Base-by-base conservation (phyloP, 2,888 invertebrate genomes). In the Athalia circularis region DNA sequence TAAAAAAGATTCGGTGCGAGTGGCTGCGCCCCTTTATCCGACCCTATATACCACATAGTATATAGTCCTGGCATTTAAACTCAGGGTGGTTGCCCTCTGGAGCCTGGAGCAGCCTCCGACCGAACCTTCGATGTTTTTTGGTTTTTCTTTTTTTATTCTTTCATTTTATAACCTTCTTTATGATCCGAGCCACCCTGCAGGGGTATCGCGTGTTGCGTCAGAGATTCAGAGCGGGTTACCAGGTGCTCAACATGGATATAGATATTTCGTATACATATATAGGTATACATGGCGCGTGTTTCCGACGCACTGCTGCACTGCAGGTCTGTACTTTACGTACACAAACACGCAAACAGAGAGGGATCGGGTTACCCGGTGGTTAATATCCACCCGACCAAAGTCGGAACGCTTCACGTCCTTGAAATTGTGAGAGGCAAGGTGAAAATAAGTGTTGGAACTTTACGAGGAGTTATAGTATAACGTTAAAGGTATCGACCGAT, bases 41-140 rank as follows among this genome's bases (percentile, higher is more conserved):
- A n/a, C 2, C 54, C 54, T 11, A 9, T 65, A 29, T 47, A 13
- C 13, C n/a, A 11, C 13, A 54, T 54, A 4, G 54, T n/a, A 11
- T 7, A 13, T 59, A 13, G n/a, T 59, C 59, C 45, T n/a, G 72
- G 72, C 59, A 68, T 72, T 72, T 72, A 72, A 72, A 72, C 72
- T 54, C 72, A 59, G 59, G 72, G 72, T 72, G 43, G 72, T 52
- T 72, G 72, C 59, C 72, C 72, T 72, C 72, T n/a, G 43, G 45
- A 72, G 13, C 6, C 59, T 7, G 29, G 29, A 29, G 43, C 29
- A 29, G 15, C 15, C 65, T 65, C 48, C 65, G 47, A 48, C 48
- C 47, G 65, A 15, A 47, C 8, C 13, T 11, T 15, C 48, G 15
- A 13, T 65, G n/a, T 65, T 45, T 48, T 43, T 9, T 65, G 8